These are phyloP conservation scores for Nomada lathburiana DNA, from an alignment of 2,888 invertebrate species.

Conservation along the genomic window DNA sequence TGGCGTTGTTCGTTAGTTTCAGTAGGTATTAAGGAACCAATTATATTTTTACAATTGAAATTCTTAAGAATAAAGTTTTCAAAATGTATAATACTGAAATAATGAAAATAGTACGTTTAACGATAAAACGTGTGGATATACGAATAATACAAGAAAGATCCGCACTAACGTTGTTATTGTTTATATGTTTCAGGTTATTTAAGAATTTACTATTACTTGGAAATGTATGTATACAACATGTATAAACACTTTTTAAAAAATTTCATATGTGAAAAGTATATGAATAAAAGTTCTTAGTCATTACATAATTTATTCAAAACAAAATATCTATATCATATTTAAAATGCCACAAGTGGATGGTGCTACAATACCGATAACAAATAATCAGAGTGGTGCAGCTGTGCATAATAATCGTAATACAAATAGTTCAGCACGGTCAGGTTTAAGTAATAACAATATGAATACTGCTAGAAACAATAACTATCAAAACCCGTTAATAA, in stretches of 20 bases:
- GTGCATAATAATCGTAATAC: constrained; percentile 76
- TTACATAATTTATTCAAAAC: constrained; percentile 13
- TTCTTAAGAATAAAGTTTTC: not conserved
- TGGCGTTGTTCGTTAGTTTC: not conserved
- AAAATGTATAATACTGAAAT: not conserved
- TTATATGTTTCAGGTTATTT: constrained; percentile 56
- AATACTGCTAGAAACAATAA: constrained; percentile 82
- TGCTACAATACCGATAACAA: constrained; percentile 70
- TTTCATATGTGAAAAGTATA: constrained; percentile 19
- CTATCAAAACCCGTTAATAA: constrained; percentile 91
- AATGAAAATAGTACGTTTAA: too few relatives aligned
- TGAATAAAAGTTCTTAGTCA: constrained; percentile 36
- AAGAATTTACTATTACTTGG: not conserved
- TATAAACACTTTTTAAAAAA: constrained; percentile 24
- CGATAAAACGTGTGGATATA: not conserved
- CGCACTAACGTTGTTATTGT: not conserved
- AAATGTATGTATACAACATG: constrained; percentile 44
- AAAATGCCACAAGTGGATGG: constrained; percentile 78
- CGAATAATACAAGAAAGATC: not conserved
- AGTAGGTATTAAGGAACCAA: not conserved
- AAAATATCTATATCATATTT: constrained; percentile 50
- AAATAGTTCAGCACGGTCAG: constrained; percentile 73
- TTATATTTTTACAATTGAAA: not conserved
- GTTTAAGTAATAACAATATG: constrained; percentile 77
- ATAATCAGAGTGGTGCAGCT: constrained; percentile 77